Evolutionary conservation across 1,140 invertebrate species (phyloP), one percentile per base, ranked within the genome.

Genomic region (Yoshiicerus persimilis): DNA sequence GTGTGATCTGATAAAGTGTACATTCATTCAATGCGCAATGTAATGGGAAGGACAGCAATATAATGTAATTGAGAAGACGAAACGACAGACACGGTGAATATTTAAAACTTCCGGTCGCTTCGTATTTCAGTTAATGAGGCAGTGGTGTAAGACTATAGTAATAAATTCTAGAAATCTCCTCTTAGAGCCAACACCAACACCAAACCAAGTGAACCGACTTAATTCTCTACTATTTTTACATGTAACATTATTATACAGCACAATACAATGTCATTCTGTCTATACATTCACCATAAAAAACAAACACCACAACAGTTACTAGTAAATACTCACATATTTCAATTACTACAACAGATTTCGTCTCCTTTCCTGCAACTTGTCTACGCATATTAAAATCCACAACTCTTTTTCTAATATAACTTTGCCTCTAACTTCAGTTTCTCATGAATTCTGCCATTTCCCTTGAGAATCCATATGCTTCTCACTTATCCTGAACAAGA

Each of bases 61-160:
- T 56, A 56, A 16, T n/a, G 34, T 80, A 80, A 38, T 36, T 36
- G 75, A 80, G 75, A 38, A 80, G 75, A 38, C 70, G 47, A 11
- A 20, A 56, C 0, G 32, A 36, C n/a, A 80, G 75, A 80, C 75
- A 80, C 75, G n/a, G n/a, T 36, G 75, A 80, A 80, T 80, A 80
- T 80, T 80, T 80, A 80, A 80, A 80, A 80, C 75, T 80, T 80
- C 75, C 75, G 75, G 75, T 80, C 75, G 75, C 75, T 80, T 80
- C 75, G 34, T 80, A 80, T 80, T 80, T 80, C 75, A 80, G 75
- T 80, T 80, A 80, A 80, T 80, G 75, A 80, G 75, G 75, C 75
- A 80, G 75, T 80, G 75, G 32, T 80, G 75, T 80, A 80, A 80
- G 75, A 36, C 75, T 32, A 70, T 16, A 77, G 70, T 34, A 34